Evolutionary conservation across 2,888 invertebrate genomes (phyloP), one percentile per base, ranked within the genome.

Genomic region (Apamea monoglypha): DNA sequence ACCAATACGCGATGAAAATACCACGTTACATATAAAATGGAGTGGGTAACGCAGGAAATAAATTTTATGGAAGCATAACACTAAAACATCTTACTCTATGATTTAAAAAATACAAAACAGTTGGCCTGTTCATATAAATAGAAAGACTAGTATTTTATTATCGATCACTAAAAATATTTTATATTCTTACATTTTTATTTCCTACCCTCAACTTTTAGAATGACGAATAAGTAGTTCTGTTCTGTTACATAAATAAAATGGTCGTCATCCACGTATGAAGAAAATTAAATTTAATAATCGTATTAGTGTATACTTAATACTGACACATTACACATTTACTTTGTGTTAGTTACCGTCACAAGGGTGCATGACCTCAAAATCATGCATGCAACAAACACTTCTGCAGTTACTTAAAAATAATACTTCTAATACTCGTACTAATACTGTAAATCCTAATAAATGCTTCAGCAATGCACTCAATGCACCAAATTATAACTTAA

Each of bases 381-480:
- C n/a, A 50, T 64, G n/a, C 25, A 68, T 21, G 4, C 36, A 59
- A 32, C 18, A 61, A 64, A 53, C 6, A 81, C n/a, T 82, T 61
- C 16, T 25, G 32, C 16, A 36, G 25, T 64, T 47, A 74, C 40
- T 74, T 81, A 68, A 40, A 71, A 63, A 47, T 50, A 83, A 72
- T 72, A 79, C 36, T 40, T 53, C 6, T 85, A 80, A 81, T 80
- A 88, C 80, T 83, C 68, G 32, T 76, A 61, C 18, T 87, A 88
- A 88, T 89, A 90, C 90, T 88, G 90, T 84, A 79, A 78, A 80
- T 86, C 25, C 77, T 90, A 89, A 66, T 89, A 89, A 90, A 90
- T 90, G 88, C 89, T 81, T 76, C 36, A 75, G 67, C 18, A 81
- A 88, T 83, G 85, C 85, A 88, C 81, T 76, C 64, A 36, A 80